Percentiles rank a stretch among this genome's conserved stretches.
Conservation (phyloP, 2,888 invertebrate species). For the Phaedon cochleariae region DNA sequence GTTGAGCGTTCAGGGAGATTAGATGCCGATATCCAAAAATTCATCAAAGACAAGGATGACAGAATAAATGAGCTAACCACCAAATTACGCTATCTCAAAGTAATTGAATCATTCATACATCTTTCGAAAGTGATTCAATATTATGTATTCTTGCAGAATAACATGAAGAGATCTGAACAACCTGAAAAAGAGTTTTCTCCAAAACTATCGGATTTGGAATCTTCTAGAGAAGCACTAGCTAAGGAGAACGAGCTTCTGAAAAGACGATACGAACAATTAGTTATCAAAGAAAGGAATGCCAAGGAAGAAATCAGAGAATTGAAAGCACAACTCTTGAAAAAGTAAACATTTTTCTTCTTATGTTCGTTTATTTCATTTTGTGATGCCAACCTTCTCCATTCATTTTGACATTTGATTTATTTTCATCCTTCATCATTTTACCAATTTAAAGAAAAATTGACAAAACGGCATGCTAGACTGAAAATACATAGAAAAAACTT, state of each 20-base stretch:
- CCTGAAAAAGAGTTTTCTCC: constrained; percentile 38
- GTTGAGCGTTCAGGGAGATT: constrained; percentile 57
- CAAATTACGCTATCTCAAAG: constrained; percentile 59
- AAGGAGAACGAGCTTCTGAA: constrained; percentile 60
- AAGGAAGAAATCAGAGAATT: constrained; percentile 62
- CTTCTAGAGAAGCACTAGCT: constrained; percentile 50
- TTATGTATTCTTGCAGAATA: constrained; percentile 19
- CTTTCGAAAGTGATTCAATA: constrained; percentile 9
- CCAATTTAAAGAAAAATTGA: no score
- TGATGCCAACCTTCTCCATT: background rate
- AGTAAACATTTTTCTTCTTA: constrained; percentile 36
- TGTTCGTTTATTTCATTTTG: background rate
- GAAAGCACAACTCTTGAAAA: constrained; percentile 59
- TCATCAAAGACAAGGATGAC: constrained; percentile 60
- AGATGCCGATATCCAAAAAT: constrained; percentile 57
- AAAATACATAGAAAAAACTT: no score
- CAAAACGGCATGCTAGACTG: no score
- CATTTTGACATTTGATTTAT: background rate
- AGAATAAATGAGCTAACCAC: constrained; percentile 63
- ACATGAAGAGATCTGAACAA: constrained; percentile 39
- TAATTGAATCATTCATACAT: constrained; percentile 33
- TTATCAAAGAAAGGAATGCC: constrained; percentile 65
- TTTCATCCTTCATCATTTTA: background rate
- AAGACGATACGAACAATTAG: constrained; percentile 64
- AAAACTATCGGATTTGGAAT: constrained; percentile 51